These are phyloP conservation scores for Sebastes hubbsi DNA, from an alignment of 2,797 vertebrate genomes.

Conservation along the genomic window DNA sequence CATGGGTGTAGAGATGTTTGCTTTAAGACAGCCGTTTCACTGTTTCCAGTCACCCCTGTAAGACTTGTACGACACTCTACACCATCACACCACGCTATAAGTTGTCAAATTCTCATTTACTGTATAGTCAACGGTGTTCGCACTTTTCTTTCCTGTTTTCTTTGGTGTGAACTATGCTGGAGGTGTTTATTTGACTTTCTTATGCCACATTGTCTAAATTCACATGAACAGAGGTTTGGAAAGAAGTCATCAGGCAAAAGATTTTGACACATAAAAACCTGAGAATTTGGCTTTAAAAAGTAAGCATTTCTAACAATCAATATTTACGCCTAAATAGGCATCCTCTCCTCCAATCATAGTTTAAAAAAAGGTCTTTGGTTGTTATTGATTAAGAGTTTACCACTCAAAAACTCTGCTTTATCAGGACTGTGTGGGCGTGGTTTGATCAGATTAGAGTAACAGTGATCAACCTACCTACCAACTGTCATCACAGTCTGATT, in stretches of 20 bases:
- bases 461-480: neutral
- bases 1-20: neutral
- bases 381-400: neutral
- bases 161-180: neutral
- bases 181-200: neutral
- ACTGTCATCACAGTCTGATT: neutral
- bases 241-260: neutral
- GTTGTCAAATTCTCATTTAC: neutral
- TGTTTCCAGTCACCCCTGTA: neutral
- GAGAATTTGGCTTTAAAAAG: neutral
- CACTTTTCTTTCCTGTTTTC: too few relatives aligned
- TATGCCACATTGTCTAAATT: neutral
- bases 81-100: neutral
- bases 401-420: neutral
- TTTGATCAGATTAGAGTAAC: neutral
- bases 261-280: neutral
- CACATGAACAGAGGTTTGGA: neutral
- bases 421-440: neutral
- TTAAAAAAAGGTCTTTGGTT: rapidly evolving
- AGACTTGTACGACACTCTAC: neutral
- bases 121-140: neutral
- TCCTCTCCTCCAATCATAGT: too few relatives aligned
- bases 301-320: neutral
- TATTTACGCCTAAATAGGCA: neutral
- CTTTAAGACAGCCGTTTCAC: neutral